Base-by-base conservation (phyloP, 2,888 invertebrate genomes). In the Standfussiana lucernea region DNA sequence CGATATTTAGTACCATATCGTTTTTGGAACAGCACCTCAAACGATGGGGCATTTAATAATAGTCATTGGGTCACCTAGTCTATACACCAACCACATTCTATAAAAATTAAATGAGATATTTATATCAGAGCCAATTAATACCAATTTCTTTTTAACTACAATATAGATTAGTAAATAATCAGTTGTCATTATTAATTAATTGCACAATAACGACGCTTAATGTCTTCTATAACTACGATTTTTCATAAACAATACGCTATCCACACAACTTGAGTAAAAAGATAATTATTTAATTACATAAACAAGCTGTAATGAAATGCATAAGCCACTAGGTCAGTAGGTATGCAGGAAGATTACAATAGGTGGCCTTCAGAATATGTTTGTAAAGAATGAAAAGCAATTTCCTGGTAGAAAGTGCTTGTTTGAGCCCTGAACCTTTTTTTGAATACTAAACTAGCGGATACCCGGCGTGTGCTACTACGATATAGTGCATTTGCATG, bases 281-380 rank as follows among this genome's bases (percentile, higher is more conserved):
- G 10, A 32, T 67, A 56, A 10, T 18, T 67, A 56, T 45, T 11
- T 47, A 59, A 40, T 77, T 59, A 69, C 13, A 21, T 70, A 70
- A 28, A 47, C 15, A 59, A 40, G 32, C 11, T 21, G 2, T 67
- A 47, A 61, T 40, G 32, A 40, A 69, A 56, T 61, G 24, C 59
- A 28, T 24, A 50, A 35, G 10, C 50, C 28, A 71, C 7, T 77
- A 80, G 80, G 72, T 80, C 72, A 80, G 61, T 77, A 28, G 47
- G 18, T 42, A 35, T 21, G 32, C 3, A n/a, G 18, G 2, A 32
- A 15, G 2, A 79, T 67, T 40, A 40, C 45, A 37, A 10, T 5
- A 18, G 0, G 0, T 10, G 28, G 50, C 50, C 77, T 53, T 64
- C 64, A 35, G 1, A 11, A 3, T 62, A 61, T 18, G 18, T 18